phyloP scores from a whole-genome alignment of 2,113 vertebrate genomes.

The Ahaetulla prasina region DNA sequence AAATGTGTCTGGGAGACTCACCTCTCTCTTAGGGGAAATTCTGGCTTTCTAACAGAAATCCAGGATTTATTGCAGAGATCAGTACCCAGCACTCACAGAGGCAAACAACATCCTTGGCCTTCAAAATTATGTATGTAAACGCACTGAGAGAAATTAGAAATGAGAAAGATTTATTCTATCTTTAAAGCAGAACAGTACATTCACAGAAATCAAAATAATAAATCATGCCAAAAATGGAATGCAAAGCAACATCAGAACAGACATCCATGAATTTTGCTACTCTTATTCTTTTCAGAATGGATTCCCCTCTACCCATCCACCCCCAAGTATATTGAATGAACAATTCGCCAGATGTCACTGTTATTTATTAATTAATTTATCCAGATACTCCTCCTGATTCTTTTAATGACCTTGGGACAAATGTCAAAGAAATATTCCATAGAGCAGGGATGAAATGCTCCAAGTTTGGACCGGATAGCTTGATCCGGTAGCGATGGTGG shows the following conservation, averaged over 20 bases:
- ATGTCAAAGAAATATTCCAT: neutral
- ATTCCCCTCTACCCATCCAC: too few relatives aligned
- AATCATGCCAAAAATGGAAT: neutral
- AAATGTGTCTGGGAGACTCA: neutral
- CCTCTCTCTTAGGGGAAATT: neutral
- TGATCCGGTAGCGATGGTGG: too few relatives aligned
- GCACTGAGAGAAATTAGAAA: neutral
- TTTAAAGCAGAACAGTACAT: neutral
- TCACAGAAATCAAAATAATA: neutral
- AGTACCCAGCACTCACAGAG: neutral
- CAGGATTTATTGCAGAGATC: neutral
- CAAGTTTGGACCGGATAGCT: too few relatives aligned
- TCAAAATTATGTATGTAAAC: neutral
- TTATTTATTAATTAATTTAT: neutral
- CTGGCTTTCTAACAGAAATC: neutral
- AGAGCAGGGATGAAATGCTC: too few relatives aligned
- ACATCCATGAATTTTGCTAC: neutral
- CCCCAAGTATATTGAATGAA: neutral
- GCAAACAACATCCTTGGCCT: neutral
- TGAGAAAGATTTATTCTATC: neutral
- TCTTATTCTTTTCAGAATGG: neutral
- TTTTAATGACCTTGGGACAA: neutral
- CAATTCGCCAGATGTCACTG: neutral
- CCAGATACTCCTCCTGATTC: fast-evolving
- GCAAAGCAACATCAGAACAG: neutral